Base-by-base conservation (phyloP, 1,140 invertebrate species). In the Drosophila sulfurigaster region DNA sequence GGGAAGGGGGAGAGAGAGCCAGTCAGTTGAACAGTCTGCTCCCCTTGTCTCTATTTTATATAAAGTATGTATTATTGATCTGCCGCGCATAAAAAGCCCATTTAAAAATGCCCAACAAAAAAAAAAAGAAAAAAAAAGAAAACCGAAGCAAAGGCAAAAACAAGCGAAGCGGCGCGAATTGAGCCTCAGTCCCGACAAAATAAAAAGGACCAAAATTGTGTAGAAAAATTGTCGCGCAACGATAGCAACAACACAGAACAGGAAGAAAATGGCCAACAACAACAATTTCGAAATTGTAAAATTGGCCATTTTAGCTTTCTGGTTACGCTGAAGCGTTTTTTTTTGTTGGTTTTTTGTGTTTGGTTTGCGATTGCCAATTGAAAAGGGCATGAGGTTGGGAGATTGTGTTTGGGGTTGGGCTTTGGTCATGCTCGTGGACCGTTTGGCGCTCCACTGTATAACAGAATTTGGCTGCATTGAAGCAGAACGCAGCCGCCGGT, bases 51-150 rank as follows among this genome's bases (percentile, higher is more conserved):
- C 63, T 78, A 71, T 73, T 63, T 68, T 79, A 78, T 88, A 87
- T 82, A 88, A 72, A 76, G 68, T 76, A 72, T 76, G 62, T 89
- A 83, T 89, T 88, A 88, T 88, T 88, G 85, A 89, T 85, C 85
- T 89, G 85, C 85, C 81, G 85, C 85, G 85, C 85, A 88, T 88
- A 88, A 88, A 88, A 88, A 88, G 81, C 85, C 85, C 85, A 89
- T 89, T 89, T 89, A 89, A 89, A 89, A 89, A 69, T 69, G 46
- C 56, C 32, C 13, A 48, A 65, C 66, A 65, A 73, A 66, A 71
- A 54, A 68, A 68, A 67, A 66, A 65, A 73, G 63, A 71, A 54
- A 68, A 68, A 67, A 66, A 54, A 11, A 20, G 2, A 1, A 13
- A 11, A 49, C 8, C 3, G 49, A 38, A 38, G n/a, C n/a, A 30